A percentile compares a stretch with the other conserved stretches of the same genome.
These are phyloP conservation scores for Pygoscelis antarcticus DNA, from an alignment of 2,113 vertebrate genomes.

Conservation along the genomic window DNA sequence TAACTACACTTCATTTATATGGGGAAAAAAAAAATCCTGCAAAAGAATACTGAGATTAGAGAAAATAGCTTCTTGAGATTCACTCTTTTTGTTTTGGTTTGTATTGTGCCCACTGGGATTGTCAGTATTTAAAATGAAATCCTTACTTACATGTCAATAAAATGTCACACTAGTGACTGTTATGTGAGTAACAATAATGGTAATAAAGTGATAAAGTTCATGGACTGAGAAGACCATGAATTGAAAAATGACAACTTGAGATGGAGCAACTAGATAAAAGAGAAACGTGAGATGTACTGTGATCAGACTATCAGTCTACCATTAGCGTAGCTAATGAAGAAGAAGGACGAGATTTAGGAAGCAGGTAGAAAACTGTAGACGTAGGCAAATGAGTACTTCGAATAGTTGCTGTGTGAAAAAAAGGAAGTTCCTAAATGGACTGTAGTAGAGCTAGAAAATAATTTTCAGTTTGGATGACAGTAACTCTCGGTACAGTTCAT, in stretches of 20 bases:
- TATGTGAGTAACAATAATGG: neutral
- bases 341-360: neutral
- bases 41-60: neutral
- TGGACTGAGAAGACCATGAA: neutral
- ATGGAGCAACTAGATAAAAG: neutral
- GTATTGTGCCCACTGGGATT: neutral
- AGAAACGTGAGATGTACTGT: neutral
- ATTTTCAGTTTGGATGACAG: neutral
- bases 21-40: neutral
- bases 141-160: neutral
- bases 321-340: neutral
- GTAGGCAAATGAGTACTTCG: neutral
- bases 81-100: neutral
- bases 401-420: neutral
- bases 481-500: neutral
- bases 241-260: neutral
- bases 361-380: neutral
- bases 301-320: neutral
- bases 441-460: neutral
- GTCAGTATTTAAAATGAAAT: neutral
- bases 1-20: neutral
- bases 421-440: neutral
- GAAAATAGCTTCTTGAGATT: neutral
- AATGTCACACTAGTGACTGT: neutral
- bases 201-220: neutral